Percentiles rank a stretch among this genome's conserved stretches.
These are phyloP conservation scores for Portevinia maculata DNA, from an alignment of 2,888 invertebrate species.

Conservation along the genomic window DNA sequence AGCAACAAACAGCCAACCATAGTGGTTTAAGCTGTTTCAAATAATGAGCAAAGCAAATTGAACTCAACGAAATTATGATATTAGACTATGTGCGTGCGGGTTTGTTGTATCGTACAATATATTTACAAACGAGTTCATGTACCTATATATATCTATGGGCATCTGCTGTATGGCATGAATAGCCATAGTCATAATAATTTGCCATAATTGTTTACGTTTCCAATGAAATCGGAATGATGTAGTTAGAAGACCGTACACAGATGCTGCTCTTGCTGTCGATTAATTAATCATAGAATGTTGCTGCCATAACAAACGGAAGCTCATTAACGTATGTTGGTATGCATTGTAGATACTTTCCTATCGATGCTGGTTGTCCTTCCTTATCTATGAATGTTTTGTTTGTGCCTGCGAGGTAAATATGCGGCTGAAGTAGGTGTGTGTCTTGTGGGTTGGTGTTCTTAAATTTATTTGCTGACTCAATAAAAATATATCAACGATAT, in stretches of 20 bases:
- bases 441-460: slow-evolving; percentile 3
- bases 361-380: slow-evolving; percentile 1
- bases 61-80: too few species aligned
- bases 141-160: not conserved
- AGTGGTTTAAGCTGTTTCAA: too few species aligned
- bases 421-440: slow-evolving; percentile 36
- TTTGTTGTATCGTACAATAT: too few species aligned
- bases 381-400: slow-evolving; percentile 5
- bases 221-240: slow-evolving; percentile 23
- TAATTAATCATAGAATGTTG: slow-evolving; percentile 70
- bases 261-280: slow-evolving; percentile 57
- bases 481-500: slow-evolving; percentile 52
- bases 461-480: slow-evolving; percentile 66
- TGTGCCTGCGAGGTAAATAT: slow-evolving; percentile 17
- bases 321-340: slow-evolving; percentile 56
- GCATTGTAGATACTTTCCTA: not conserved
- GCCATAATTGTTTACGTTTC: slow-evolving; percentile 48
- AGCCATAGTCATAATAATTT: slow-evolving; percentile 61
- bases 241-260: slow-evolving; percentile 35
- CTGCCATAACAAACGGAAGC: slow-evolving; percentile 61
- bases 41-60: too few species aligned
- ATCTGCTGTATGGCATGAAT: slow-evolving; percentile 16
- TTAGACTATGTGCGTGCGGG: not conserved
- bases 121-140: too few species aligned
- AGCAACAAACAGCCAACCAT: too few species aligned